Base-by-base conservation (phyloP, 2,113 vertebrate species). In the Spermophilus dauricus region DNA sequence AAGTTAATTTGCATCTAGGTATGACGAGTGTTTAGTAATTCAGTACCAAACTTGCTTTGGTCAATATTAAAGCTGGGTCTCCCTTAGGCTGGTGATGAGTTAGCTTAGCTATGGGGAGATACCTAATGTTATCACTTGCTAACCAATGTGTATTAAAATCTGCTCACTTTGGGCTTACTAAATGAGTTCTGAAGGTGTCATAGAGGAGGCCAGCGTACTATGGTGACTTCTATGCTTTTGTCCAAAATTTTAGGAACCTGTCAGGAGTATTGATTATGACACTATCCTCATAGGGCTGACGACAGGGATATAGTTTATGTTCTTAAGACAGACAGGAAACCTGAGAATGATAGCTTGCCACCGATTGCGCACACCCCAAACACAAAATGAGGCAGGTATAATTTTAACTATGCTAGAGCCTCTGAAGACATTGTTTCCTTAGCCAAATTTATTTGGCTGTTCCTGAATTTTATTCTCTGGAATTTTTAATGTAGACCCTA, bases 1-100 rank as follows among this genome's bases (percentile, higher is more conserved):
- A 95, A 70, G 88, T 96, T 95, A 88, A 96, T 97, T 96, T 97
- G 90, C 95, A 77, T 95, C 16, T 81, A 93, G 48, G 70, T 91
- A 75, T 93, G 96, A 77, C 80, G 39, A 80, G 80, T 93, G 39
- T 77, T 82, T 53, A 82, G 84, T 86, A 93, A 93, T 88, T 94
- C 84, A 73, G 3, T 81, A 45, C 17, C 61, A 24, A n/a, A 87
- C 82, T 93, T 93, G 37, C 80, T 22, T 37, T 73, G 82, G 16
- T 20, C 8, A 17, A 11, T 32, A 1, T 12, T 84, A 70, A 86
- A 89, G 56, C 85, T 76, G 53, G 11, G 34, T 90, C 51, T 92
- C 67, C 75, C 51, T 94, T 61, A 80, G 82, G 37, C 28, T 80
- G 69, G 10, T 67, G 39, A 58, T 63, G 58, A 80, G 37, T 42